phyloP scores from a whole-genome alignment of 2,888 invertebrate genomes.

The Andrena haemorrhoa region DNA sequence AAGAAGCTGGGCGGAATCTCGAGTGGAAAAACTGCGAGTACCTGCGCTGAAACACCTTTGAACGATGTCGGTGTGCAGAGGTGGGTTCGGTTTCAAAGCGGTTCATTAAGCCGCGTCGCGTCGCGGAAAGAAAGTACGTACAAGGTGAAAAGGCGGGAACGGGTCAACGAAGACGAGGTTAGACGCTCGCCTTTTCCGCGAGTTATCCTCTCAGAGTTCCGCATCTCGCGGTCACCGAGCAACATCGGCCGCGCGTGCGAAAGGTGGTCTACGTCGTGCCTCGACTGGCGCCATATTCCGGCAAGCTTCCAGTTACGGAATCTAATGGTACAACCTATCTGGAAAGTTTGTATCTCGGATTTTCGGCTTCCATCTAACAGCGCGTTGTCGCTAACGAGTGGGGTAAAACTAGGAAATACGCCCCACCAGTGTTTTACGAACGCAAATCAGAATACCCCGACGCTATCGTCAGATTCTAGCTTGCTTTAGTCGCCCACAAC shows the following conservation, averaged over 20 bases:
- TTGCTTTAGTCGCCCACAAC: too few relatives aligned
- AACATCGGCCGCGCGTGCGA: slow-evolving; percentile 69
- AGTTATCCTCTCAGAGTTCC: slow-evolving; percentile 11
- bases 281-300: slow-evolving; percentile 72
- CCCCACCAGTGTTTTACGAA: too few relatives aligned
- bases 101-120: slow-evolving; percentile 22
- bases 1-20: neutral
- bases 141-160: slow-evolving; percentile 5
- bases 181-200: slow-evolving; percentile 47
- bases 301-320: slow-evolving; percentile 78
- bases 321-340: slow-evolving; percentile 68
- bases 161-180: slow-evolving; percentile 49
- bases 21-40: neutral
- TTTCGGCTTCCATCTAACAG: neutral
- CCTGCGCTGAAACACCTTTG: slow-evolving; percentile 8
- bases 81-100: slow-evolving; percentile 16
- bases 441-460: too few relatives aligned
- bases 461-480: too few relatives aligned
- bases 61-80: slow-evolving; percentile 8
- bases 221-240: slow-evolving; percentile 23
- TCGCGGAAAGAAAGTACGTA: neutral
- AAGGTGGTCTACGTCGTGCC: slow-evolving; percentile 72
- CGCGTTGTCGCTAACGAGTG: too few relatives aligned
- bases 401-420: too few relatives aligned
- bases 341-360: slow-evolving; percentile 64